A percentile compares a stretch with the other conserved stretches of the same genome.
Evolutionary conservation across 2,797 vertebrate species (phyloP).

Genomic region (Scomberomorus guttatus): DNA sequence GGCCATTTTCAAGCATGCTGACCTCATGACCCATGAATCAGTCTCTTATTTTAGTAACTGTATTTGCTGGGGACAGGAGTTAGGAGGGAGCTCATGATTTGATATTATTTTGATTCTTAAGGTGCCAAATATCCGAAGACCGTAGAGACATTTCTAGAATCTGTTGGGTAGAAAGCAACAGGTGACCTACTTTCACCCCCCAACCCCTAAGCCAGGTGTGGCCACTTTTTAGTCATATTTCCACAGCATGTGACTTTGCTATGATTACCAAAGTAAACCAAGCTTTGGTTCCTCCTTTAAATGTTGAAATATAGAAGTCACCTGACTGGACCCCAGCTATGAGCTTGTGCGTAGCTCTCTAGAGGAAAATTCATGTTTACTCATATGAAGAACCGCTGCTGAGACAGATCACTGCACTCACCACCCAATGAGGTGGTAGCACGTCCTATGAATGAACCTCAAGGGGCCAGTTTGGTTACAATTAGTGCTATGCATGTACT

Average conservation of each 20-base stretch:
- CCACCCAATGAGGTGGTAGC: background rate
- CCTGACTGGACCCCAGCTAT: background rate
- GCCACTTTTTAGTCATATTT: constrained; percentile 47
- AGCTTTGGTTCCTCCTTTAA: background rate
- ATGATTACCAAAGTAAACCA: too few relatives aligned
- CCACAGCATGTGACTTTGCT: background rate
- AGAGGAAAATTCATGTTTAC: too few relatives aligned
- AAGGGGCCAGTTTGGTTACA: background rate
- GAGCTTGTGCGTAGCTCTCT: too few relatives aligned
- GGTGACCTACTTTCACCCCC: background rate
- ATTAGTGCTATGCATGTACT: background rate
- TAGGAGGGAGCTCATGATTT: background rate
- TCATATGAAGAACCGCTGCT: background rate
- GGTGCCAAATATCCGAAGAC: background rate
- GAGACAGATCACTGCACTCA: background rate
- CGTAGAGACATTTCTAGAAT: too few relatives aligned
- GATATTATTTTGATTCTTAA: background rate
- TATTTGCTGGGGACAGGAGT: constrained; percentile 15
- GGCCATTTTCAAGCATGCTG: constrained; percentile 49
- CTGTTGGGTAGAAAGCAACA: constrained; percentile 5
- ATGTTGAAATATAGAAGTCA: constrained; percentile 5
- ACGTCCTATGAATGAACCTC: background rate
- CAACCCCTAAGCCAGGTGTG: background rate
- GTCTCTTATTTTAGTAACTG: constrained; percentile 2
- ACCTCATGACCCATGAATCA: constrained; percentile 37